Conservation (phyloP, 1,140 invertebrate genomes). For the Drosophila trapezifrons region DNA sequence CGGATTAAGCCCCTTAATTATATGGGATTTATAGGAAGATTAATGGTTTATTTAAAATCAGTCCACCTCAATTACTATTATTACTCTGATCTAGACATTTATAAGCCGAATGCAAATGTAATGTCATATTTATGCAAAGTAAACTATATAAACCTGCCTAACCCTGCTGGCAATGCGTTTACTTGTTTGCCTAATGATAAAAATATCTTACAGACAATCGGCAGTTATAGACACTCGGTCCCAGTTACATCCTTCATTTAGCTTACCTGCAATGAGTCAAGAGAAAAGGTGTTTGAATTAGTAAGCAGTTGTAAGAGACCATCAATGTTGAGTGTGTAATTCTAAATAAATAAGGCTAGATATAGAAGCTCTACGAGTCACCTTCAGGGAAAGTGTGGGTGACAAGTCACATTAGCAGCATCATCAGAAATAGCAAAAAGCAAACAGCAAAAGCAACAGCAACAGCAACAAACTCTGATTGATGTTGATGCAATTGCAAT, state of each 20-base stretch:
- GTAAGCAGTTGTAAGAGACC: constrained; percentile 2
- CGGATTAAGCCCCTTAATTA: not conserved
- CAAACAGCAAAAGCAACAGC: constrained; percentile 5
- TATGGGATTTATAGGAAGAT: constrained; percentile 1
- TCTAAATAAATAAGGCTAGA: constrained; percentile 1
- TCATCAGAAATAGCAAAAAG: not conserved
- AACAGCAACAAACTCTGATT: constrained; percentile 45
- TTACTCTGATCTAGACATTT: not conserved
- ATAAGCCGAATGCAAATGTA: not conserved
- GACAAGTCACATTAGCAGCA: constrained; percentile 46
- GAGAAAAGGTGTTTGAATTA: constrained; percentile 13
- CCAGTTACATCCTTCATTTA: not conserved
- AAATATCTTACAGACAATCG: constrained; percentile 1
- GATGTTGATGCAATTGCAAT: constrained; percentile 55
- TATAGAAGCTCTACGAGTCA: constrained; percentile 1
- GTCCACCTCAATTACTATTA: constrained; percentile 3
- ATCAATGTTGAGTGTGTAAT: not conserved
- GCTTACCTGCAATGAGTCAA: constrained; percentile 37
- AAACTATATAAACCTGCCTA: not conserved
- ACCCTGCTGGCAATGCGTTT: not conserved
- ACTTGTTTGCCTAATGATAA: not conserved
- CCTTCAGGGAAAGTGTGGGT: constrained; percentile 31
- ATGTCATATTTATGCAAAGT: constrained; percentile 7
- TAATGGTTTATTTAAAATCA: constrained; percentile 1
- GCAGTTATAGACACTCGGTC: not conserved